A percentile compares a stretch with the other conserved stretches of the same genome.
Conservation (phyloP, 53 echinoderm and acorn worm genomes). For the Patiria pectinifera region DNA sequence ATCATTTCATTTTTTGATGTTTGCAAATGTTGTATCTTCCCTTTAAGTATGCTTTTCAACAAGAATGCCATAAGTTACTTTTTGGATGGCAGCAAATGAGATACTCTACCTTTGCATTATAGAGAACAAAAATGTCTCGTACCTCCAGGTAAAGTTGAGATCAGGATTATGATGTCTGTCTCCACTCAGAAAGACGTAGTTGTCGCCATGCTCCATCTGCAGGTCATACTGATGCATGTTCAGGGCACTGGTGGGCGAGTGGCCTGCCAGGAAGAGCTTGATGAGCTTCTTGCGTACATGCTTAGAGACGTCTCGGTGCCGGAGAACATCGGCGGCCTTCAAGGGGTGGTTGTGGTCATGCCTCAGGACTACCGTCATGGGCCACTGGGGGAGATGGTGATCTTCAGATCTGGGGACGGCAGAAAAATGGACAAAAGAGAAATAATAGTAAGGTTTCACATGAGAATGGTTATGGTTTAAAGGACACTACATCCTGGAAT, state of each 20-base stretch:
- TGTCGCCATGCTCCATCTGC: conserved; percentile 55
- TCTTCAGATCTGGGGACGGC: conserved; percentile 31
- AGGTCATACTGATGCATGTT: conserved; percentile 62
- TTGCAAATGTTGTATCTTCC: no score
- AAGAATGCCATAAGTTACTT: no score
- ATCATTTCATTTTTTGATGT: no score
- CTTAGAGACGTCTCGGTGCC: conserved; percentile 60
- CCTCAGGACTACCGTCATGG: conserved; percentile 44
- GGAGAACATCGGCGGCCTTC: conserved; percentile 47
- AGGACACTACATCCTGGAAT: no score
- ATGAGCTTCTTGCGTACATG: conserved; percentile 48
- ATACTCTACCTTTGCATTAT: no score
- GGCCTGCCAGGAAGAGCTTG: conserved; percentile 43
- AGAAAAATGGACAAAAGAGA: neutral
- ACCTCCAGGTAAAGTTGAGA: conserved; percentile 64
- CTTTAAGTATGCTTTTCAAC: no score
- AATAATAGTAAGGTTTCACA: neutral
- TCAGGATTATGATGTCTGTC: conserved; percentile 58
- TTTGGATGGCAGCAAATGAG: no score
- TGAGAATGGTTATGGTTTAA: no score
- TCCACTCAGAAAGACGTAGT: conserved; percentile 48
- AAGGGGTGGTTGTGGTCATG: conserved; percentile 59
- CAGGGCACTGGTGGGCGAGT: conserved; percentile 53
- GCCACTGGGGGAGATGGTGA: conserved; percentile 28
- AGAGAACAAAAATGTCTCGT: neutral